phyloP scores from a whole-genome alignment of 2,797 vertebrate genomes.

The Diplodus puntazzo region DNA sequence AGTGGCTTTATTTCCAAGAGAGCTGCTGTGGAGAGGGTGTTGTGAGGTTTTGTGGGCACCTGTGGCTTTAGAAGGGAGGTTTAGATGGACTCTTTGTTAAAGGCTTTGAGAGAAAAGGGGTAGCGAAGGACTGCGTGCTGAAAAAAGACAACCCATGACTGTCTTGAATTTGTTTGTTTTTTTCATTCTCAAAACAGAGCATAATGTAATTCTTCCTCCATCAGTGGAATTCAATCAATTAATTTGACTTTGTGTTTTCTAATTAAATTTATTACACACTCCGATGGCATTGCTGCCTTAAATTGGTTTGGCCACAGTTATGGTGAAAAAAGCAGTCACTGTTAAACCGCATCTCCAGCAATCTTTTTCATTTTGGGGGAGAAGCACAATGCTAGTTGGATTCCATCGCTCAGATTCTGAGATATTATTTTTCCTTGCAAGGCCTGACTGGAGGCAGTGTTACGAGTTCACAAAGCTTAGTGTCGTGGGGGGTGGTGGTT shows the following conservation, averaged over 20 bases:
- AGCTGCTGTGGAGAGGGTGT: not conserved
- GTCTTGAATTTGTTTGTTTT: not conserved
- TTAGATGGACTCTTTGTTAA: conserved; percentile 10
- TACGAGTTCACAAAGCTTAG: conserved; percentile 1
- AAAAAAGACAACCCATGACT: not conserved
- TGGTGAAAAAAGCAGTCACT: conserved; percentile 4
- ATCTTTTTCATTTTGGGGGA: not conserved
- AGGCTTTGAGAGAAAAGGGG: not conserved
- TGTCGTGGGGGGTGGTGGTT: conserved; percentile 2
- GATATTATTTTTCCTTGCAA: not conserved
- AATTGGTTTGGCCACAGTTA: not conserved
- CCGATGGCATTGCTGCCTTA: not conserved
- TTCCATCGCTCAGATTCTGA: not conserved
- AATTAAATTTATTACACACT: conserved; percentile 14
- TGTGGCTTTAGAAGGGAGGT: not conserved
- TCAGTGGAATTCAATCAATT: not conserved
- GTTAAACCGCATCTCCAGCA: not conserved
- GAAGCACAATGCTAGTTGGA: not conserved
- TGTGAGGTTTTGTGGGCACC: conserved; percentile 3
- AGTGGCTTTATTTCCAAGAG: conserved; percentile 16
- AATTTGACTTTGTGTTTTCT: not conserved
- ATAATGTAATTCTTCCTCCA: not conserved
- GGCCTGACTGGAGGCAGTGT: conserved; percentile 5
- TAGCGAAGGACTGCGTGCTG: not conserved
- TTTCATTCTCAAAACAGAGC: not conserved